These are phyloP conservation scores for Hippocampus barbouri DNA, from an alignment of 2,113 vertebrate genomes.

Conservation along the genomic window DNA sequence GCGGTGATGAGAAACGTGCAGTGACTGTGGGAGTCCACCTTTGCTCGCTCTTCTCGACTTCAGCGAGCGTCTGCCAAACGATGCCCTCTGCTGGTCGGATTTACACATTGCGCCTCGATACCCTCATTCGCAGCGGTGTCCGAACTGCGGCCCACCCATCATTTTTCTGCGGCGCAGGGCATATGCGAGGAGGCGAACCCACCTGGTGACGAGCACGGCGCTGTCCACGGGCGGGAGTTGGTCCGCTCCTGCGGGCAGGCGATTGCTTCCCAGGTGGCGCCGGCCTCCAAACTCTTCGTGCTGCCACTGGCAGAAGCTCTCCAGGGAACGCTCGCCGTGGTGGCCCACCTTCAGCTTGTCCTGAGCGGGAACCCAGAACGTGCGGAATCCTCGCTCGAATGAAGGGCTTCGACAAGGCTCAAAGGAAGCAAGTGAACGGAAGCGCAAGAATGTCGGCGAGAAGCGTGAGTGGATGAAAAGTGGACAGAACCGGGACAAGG, in stretches of 20 bases:
- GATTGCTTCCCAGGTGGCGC: slow-evolving; percentile 86
- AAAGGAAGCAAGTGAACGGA: background rate
- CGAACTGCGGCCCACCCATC: no score
- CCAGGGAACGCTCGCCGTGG: slow-evolving; percentile 88
- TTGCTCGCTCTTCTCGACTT: no score
- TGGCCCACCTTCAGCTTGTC: slow-evolving; percentile 86
- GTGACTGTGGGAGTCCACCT: no score
- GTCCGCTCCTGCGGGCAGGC: slow-evolving; percentile 84
- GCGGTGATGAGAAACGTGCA: no score
- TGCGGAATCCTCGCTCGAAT: background rate
- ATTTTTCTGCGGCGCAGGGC: no score
- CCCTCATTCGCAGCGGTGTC: no score
- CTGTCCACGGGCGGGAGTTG: slow-evolving; percentile 84
- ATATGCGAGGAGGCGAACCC: background rate
- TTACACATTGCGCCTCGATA: no score
- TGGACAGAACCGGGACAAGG: background rate
- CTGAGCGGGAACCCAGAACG: slow-evolving; percentile 53
- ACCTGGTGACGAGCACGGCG: slow-evolving; percentile 96
- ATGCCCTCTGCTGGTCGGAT: no score
- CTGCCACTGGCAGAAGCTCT: slow-evolving; percentile 98
- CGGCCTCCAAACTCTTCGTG: slow-evolving; percentile 85
- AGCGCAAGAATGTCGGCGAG: background rate
- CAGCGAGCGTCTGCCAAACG: no score
- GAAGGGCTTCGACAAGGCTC: background rate
- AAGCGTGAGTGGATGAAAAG: no score